phyloP scores from a whole-genome alignment of 2,888 invertebrate genomes.

The Orthonychiurus folsomi region DNA sequence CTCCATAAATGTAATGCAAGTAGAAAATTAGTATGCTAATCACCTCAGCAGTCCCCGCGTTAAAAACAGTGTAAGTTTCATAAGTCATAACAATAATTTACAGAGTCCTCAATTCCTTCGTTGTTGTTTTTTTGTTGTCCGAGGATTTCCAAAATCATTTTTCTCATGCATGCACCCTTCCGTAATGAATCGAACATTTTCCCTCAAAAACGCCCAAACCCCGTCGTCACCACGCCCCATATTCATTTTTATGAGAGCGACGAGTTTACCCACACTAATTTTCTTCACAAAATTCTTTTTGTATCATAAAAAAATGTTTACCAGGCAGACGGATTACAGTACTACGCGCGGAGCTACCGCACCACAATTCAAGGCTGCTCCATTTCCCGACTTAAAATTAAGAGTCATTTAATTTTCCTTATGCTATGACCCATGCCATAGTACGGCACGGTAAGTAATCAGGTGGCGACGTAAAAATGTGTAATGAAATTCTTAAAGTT shows the following conservation, averaged over 20 bases:
- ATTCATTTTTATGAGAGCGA: not conserved
- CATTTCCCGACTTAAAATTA: not conserved
- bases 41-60: not conserved
- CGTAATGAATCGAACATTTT: not conserved
- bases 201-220: not conserved
- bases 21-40: not conserved
- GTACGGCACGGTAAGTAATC: no score
- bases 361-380: no score
- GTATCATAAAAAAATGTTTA: no score
- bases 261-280: no score
- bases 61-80: not conserved
- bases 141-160: not conserved
- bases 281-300: not conserved
- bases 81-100: not conserved
- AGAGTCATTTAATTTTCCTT: not conserved
- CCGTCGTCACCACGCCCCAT: not conserved
- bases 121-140: slow-evolving; percentile 1
- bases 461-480: no score
- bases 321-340: no score
- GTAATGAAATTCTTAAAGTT: not conserved
- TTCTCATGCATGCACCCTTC: no score
- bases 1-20: no score
- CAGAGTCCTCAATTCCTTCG: no score
- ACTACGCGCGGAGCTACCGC: no score
- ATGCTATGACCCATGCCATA: no score